Evolutionary conservation across 2,888 invertebrate species (phyloP).

Genomic region (Drosophila meridionalis): DNA sequence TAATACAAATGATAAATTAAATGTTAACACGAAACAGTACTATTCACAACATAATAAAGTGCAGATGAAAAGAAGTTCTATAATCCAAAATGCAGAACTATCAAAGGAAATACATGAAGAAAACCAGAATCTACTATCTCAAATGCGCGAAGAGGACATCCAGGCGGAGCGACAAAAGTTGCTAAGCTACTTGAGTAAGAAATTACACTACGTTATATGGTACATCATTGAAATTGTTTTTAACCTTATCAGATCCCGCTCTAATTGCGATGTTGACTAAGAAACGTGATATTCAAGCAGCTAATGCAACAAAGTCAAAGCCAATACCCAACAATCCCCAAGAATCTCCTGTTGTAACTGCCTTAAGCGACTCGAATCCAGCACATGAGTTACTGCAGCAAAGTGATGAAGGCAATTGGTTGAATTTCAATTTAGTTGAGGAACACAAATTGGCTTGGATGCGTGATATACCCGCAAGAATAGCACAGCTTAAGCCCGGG

Average conservation of each 20-base stretch:
- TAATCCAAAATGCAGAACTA: constrained; percentile 85
- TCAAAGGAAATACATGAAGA: constrained; percentile 89
- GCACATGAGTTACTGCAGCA: constrained; percentile 87
- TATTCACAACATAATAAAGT: neutral
- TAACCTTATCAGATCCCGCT: constrained; percentile 71
- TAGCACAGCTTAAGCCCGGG: constrained; percentile 87
- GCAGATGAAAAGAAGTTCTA: constrained; percentile 54
- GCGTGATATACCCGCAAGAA: constrained; percentile 88
- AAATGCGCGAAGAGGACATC: constrained; percentile 91
- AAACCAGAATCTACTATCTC: constrained; percentile 88
- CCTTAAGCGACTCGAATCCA: constrained; percentile 69
- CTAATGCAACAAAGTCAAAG: neutral
- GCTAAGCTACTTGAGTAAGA: constrained; percentile 85
- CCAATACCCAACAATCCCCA: neutral
- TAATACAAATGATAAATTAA: constrained; percentile 34
- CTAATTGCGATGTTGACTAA: constrained; percentile 73
- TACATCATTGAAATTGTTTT: too few relatives aligned
- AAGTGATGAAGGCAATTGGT: constrained; percentile 89
- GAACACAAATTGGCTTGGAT: constrained; percentile 96
- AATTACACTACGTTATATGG: fast-evolving
- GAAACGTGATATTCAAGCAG: constrained; percentile 57
- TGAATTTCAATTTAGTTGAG: constrained; percentile 95
- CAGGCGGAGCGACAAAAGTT: constrained; percentile 90
- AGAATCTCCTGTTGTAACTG: neutral
- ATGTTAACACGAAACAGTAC: neutral